Conservation (phyloP, 2,888 invertebrate species). For the Andrena bicolor region DNA sequence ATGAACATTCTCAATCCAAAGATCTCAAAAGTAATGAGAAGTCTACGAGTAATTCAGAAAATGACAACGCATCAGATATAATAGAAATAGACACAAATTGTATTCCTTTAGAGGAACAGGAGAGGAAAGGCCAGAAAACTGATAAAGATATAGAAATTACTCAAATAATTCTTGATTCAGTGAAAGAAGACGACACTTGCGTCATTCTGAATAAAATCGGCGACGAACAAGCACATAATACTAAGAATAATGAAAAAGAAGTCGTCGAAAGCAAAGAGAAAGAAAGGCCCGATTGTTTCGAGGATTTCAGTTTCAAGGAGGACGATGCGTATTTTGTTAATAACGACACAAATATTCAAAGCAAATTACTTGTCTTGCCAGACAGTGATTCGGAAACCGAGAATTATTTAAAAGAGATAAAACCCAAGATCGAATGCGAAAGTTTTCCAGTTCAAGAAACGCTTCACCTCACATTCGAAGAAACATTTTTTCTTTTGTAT, state of each 20-base stretch:
- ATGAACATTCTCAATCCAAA: not conserved
- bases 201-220: conserved; percentile 73
- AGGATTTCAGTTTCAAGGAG: conserved; percentile 42
- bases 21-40: not conserved
- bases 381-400: conserved; percentile 89
- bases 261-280: conserved; percentile 66
- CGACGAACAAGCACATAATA: conserved; percentile 46
- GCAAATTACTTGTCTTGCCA: conserved; percentile 87
- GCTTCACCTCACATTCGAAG: conserved; percentile 90
- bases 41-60: not conserved
- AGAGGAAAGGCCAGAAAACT: conserved; percentile 13
- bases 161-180: conserved; percentile 75
- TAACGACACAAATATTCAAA: conserved; percentile 71
- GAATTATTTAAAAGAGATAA: conserved; percentile 87
- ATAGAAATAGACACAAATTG: conserved; percentile 47
- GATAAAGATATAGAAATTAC: conserved; percentile 45
- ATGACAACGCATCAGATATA: conserved; percentile 21
- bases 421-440: conserved; percentile 88
- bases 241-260: conserved; percentile 67
- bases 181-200: conserved; percentile 77
- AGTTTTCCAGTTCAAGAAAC: conserved; percentile 88
- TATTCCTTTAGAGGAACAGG: conserved; percentile 13
- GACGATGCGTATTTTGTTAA: conserved; percentile 50
- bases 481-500: conserved; percentile 91
- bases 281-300: conserved; percentile 33